Evolutionary conservation across 2,797 vertebrate species (phyloP), one percentile per base, ranked within the genome.

Genomic region (Crocidura indochinensis): DNA sequence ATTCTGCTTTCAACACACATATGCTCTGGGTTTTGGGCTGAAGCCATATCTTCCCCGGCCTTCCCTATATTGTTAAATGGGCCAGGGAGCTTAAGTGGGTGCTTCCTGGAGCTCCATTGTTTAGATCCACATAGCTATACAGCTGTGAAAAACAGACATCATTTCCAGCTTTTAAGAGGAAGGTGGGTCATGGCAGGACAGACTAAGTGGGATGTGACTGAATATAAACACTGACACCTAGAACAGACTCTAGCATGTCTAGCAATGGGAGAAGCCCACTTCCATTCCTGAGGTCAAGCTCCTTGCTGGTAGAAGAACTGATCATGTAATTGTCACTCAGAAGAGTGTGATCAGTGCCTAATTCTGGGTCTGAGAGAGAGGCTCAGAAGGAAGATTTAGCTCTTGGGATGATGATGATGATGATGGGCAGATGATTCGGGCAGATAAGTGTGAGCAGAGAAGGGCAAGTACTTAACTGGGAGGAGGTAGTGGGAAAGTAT

Each of bases 71-170:
- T 10, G 60, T 68, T 0, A 2, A 62, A 51, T 24, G 69, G 60
- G 22, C 31, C 15, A 3, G 77, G 79, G 64, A 65, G 64, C 10
- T 38, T 47, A 22, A 38, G 29, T 22, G 73, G 47, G 27, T 4
- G 24, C 64, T 89, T 89, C 88, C 84, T 84, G 7, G 0, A 6
- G 38, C 10, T 24, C 86, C 78, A 73, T 84, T 94, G 91, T 96
- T 88, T 24, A 38, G 26, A 44, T 8, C 75, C 65, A 27, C 51
- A 51, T 56, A n/a, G 29, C 24, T 83, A 75, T 88, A 79, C 85
- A 94, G 91, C 95, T 92, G 72, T 69, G 47, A 71, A 62, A 49
- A 79, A 29, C 14, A 68, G 82, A 73, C 74, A 51, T 69, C 10
- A 8, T 79, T 91, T 85, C 83, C 75, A 79, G 78, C 51, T 60